Conservation (phyloP, 2,797 vertebrate species). For the Carcharodon carcharias region DNA sequence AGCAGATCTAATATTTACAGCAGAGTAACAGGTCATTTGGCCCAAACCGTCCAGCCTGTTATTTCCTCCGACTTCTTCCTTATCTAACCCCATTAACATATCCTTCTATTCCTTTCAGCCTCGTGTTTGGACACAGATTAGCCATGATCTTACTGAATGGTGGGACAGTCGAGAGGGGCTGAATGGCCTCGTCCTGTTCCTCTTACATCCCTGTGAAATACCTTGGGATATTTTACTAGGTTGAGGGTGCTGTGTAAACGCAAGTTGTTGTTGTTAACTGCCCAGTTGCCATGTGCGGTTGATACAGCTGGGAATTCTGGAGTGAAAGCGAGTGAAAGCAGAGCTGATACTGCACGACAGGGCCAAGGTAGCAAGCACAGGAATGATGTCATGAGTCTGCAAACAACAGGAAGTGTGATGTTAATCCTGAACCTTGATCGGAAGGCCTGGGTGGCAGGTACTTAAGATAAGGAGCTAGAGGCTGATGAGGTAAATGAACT, state of each 20-base stretch:
- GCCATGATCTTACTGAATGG: not conserved
- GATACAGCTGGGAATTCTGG: too few species aligned
- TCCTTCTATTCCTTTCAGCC: not conserved
- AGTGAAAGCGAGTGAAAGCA: not conserved
- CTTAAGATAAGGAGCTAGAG: slow-evolving; percentile 5
- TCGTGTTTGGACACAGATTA: not conserved
- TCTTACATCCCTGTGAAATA: not conserved
- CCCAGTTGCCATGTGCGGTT: not conserved
- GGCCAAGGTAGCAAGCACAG: not conserved
- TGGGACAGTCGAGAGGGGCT: not conserved
- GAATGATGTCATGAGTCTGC: not conserved
- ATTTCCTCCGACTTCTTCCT: not conserved
- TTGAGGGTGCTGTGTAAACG: not conserved
- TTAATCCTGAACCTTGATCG: not conserved
- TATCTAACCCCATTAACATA: not conserved
- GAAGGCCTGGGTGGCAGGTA: not conserved
- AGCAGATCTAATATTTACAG: not conserved
- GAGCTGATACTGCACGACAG: not conserved
- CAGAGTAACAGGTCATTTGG: too few species aligned
- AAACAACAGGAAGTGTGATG: slow-evolving; percentile 23
- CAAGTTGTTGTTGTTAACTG: not conserved
- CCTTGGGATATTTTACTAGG: not conserved
- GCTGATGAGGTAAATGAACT: not conserved
- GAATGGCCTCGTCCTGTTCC: not conserved
- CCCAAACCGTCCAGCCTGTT: not conserved